A percentile compares a stretch with the other conserved stretches of the same genome.
These are phyloP conservation scores for Arnoldichthys spilopterus DNA, from an alignment of 2,797 vertebrate species.

Conservation along the genomic window DNA sequence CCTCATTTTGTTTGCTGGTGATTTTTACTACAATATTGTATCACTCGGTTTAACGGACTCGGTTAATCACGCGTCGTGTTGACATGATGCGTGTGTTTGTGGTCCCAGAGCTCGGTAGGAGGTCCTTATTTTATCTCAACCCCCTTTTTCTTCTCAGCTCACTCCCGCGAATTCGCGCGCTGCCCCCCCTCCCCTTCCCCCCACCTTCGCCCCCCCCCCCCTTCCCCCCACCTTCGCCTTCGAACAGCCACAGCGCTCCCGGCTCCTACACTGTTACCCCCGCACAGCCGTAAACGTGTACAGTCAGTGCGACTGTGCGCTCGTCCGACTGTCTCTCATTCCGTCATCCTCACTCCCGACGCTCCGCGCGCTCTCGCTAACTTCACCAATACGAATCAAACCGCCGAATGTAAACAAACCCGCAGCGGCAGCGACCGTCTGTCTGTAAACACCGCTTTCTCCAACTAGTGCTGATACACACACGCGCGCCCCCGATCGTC, in stretches of 20 bases:
- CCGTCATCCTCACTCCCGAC: conserved; percentile 29
- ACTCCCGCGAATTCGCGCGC: too few species aligned
- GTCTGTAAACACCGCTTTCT: neutral
- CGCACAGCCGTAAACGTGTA: neutral
- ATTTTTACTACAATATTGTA: too few species aligned
- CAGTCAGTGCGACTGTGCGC: conserved; percentile 52
- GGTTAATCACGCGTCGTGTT: too few species aligned
- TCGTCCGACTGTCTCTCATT: conserved; percentile 46
- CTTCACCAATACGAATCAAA: conserved; percentile 11
- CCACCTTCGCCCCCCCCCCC: too few species aligned
- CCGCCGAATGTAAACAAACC: conserved; percentile 28
- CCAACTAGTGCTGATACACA: neutral
- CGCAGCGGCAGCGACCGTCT: neutral
- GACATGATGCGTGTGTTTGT: too few species aligned
- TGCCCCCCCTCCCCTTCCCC: too few species aligned
- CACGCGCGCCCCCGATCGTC: neutral
- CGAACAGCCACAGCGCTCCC: conserved; percentile 28
- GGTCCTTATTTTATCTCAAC: too few species aligned
- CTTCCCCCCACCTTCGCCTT: too few species aligned
- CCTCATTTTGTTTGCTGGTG: too few species aligned
- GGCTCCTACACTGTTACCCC: conserved; percentile 34
- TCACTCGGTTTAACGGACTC: too few species aligned
- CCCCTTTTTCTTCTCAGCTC: too few species aligned
- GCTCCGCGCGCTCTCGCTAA: conserved; percentile 2
- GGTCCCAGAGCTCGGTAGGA: too few species aligned